Evolutionary conservation across 1,140 invertebrate species (phyloP), one percentile per base, ranked within the genome.

Genomic region (Nautilus pompilius): DNA sequence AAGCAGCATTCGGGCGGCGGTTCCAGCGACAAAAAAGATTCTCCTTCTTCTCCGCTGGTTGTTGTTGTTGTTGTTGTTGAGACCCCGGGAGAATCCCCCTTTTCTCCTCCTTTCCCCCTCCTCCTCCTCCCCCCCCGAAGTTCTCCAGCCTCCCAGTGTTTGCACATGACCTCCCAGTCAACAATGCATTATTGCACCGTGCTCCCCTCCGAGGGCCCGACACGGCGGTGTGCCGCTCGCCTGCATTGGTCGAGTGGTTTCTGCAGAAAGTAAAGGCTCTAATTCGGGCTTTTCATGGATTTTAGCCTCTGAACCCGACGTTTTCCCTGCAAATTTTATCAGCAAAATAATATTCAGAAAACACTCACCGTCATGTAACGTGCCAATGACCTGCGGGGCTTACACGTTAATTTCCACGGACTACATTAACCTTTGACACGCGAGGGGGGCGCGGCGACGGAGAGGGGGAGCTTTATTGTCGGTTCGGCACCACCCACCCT

Each of bases 331-430:
- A 82, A 84, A 82, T 83, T 84, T 83, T 84, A 84, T 84, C 82
- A 84, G 80, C 80, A 80, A 84, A 85, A 84, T 84, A 84, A 83
- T 84, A 84, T 84, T 84, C 82, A 75, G 80, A 83, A 84, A 83
- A 84, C 83, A 85, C 84, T 85, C 82, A 85, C 83, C 82, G 80
- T 83, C 83, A 84, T 84, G 81, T 83, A 84, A 84, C 82, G 81
- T 83, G 81, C 83, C 80, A 82, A 79, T 80, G 75, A 78, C 73
- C 75, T 78, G 79, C 79, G 82, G 83, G 83, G 83, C 77, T 80
- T 74, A 76, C 82, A 73, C 68, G 70, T 69, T 53, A 45, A 26
- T 57, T 53, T 65, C 55, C 72, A 79, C 46, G 75, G 77, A 63
- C 65, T 26, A 60, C 60, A 63, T 70, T 77, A 55, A 79, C 69